These are phyloP conservation scores for Pseudococcus viburni DNA, from an alignment of 2,888 invertebrate species.

Conservation along the genomic window DNA sequence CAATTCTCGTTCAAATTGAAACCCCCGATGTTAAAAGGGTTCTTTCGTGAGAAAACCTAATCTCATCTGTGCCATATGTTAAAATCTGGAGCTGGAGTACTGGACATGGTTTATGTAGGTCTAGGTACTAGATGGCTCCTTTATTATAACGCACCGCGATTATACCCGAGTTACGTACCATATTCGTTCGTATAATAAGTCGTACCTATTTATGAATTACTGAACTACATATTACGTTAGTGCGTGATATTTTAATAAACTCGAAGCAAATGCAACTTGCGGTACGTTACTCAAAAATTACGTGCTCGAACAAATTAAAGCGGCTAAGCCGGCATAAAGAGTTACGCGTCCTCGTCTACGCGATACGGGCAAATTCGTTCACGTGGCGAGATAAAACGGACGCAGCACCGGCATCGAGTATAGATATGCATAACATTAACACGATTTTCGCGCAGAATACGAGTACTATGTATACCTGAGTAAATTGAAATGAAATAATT, in stretches of 20 bases:
- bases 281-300: slow-evolving; percentile 18
- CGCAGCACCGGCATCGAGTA: background rate
- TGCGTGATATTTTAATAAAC: slow-evolving; percentile 32
- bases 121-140: background rate
- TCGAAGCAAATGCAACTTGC: background rate
- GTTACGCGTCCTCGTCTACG: slow-evolving; percentile 21
- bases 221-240: background rate
- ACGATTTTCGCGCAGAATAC: background rate
- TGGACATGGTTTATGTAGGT: background rate
- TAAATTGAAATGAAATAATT: slow-evolving; percentile 52
- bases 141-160: background rate
- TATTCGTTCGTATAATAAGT: background rate
- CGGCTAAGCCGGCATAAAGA: background rate
- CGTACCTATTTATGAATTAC: background rate
- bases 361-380: slow-evolving; percentile 35
- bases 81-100: background rate
- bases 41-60: no score
- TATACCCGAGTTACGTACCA: background rate
- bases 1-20: no score
- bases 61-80: background rate
- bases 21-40: no score
- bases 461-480: background rate
- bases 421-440: slow-evolving; percentile 39
- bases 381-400: background rate
- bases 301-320: slow-evolving; percentile 22